Base-by-base conservation (phyloP, 2,888 invertebrate genomes). In the Diploptera punctata region DNA sequence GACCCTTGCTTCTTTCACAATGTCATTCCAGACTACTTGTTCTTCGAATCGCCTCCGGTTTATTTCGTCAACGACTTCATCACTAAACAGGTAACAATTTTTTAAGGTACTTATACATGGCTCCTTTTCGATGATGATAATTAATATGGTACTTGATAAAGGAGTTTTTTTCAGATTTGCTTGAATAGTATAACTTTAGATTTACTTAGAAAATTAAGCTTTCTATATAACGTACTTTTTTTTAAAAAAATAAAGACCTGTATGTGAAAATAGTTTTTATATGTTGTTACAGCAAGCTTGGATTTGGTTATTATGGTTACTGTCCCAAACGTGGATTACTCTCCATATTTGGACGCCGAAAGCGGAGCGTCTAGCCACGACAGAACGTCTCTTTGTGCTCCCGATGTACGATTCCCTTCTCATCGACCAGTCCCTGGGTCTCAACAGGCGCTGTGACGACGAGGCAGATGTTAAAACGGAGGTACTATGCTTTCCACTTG, bases 261-360 rank as follows among this genome's bases (percentile, higher is more conserved):
- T n/a, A n/a, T n/a, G n/a, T n/a, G n/a, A n/a, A n/a, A n/a, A n/a
- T n/a, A n/a, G n/a, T n/a, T n/a, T n/a, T n/a, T n/a, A n/a, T n/a
- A n/a, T n/a, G n/a, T n/a, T n/a, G n/a, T n/a, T 75, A 13, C 77
- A 92, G 80, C 88, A 89, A 80, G 86, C 89, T 0, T 94, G 93
- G 93, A 82, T 93, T 16, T 94, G 94, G 93, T 78, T 93, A 2
- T 77, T 93, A 5, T 94, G 94, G 92, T 84, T 94, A 78, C 79
- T 93, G 1, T 94, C 95, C 0, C 96, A 97, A 82, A 86, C 91
- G 0, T 97, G 97, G 94, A 90, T 95, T 43, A 92, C 94, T 0
- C 82, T 90, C 68, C 96, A 97, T 81, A 87, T 95, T 68, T 98
- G 97, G 97, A 87, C 86, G 69, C 94, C 95, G 1, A 88, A 89